Conservation (phyloP, 2,113 vertebrate species). For the Suricata suricatta region DNA sequence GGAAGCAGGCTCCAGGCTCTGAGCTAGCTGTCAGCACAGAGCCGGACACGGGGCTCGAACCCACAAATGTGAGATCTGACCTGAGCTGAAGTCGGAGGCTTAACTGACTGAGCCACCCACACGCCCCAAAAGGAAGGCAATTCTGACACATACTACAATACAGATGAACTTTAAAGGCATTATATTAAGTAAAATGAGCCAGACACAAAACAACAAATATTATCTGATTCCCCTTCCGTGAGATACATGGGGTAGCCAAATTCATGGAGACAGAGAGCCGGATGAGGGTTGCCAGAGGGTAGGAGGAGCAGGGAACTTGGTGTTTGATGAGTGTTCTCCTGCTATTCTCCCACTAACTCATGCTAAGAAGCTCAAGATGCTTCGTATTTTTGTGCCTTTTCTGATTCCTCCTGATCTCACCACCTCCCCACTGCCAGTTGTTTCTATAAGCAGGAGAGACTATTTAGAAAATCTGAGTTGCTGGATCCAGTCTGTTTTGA, state of each 20-base stretch:
- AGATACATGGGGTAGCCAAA: not conserved
- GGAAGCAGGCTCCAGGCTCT: too few species aligned
- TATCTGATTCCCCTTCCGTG: not conserved
- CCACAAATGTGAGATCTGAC: too few species aligned
- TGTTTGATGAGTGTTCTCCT: not conserved
- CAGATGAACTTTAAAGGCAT: not conserved
- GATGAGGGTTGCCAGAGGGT: not conserved
- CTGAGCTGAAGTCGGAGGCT: too few species aligned
- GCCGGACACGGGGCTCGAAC: too few species aligned
- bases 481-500: slow-evolving; percentile 50
- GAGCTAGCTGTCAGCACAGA: too few species aligned
- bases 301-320: not conserved
- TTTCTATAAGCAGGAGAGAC: slow-evolving; percentile 27
- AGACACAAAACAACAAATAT: not conserved
- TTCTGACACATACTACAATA: not conserved
- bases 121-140: not conserved
- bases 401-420: slow-evolving; percentile 5
- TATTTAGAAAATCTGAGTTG: not conserved
- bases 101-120: too few species aligned
- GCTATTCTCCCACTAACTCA: not conserved
- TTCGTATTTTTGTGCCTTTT: slow-evolving; percentile 40
- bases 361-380: not conserved
- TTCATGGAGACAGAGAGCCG: not conserved
- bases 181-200: not conserved
- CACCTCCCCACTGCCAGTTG: not conserved